These are phyloP conservation scores for Anthrax anthrax DNA, from an alignment of 2,888 invertebrate genomes.

Conservation along the genomic window DNA sequence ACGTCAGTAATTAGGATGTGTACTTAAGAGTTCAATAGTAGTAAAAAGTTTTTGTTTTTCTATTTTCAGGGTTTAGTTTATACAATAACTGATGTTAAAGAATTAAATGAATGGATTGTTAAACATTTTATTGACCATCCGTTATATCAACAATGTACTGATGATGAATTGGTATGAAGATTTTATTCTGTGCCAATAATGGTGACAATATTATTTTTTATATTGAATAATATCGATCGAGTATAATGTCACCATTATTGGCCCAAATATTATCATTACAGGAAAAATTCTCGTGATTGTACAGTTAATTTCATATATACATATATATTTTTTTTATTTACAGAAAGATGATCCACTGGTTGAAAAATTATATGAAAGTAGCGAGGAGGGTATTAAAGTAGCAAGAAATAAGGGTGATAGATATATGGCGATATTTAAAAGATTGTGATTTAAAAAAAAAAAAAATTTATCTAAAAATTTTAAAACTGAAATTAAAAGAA, in stretches of 20 bases:
- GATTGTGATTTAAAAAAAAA: constrained; percentile 35
- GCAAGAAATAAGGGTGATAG: constrained; percentile 88
- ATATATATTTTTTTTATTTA: constrained; percentile 20
- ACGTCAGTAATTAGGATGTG: constrained; percentile 13
- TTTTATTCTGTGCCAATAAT: too few relatives aligned
- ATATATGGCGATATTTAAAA: constrained; percentile 76
- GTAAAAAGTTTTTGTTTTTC: constrained; percentile 16
- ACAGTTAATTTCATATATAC: too few relatives aligned
- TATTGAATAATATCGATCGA: too few relatives aligned
- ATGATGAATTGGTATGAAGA: constrained; percentile 61
- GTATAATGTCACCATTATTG: too few relatives aligned
- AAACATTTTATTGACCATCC: constrained; percentile 82
- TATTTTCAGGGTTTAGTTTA: constrained; percentile 68
- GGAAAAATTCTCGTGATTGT: too few relatives aligned
- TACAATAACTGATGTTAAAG: constrained; percentile 95
- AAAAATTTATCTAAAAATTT: too few relatives aligned
- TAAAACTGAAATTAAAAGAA: too few relatives aligned
- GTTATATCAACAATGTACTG: constrained; percentile 60
- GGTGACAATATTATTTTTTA: too few relatives aligned
- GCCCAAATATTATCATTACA: too few relatives aligned
- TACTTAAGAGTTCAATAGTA: constrained; percentile 10
- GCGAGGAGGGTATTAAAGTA: constrained; percentile 98
- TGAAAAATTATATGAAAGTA: constrained; percentile 78
- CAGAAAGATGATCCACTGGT: constrained; percentile 72
- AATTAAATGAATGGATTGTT: constrained; percentile 95